Evolutionary conservation across 1,140 invertebrate genomes (phyloP).

Genomic region (Daktulosphaira vitifoliae): DNA sequence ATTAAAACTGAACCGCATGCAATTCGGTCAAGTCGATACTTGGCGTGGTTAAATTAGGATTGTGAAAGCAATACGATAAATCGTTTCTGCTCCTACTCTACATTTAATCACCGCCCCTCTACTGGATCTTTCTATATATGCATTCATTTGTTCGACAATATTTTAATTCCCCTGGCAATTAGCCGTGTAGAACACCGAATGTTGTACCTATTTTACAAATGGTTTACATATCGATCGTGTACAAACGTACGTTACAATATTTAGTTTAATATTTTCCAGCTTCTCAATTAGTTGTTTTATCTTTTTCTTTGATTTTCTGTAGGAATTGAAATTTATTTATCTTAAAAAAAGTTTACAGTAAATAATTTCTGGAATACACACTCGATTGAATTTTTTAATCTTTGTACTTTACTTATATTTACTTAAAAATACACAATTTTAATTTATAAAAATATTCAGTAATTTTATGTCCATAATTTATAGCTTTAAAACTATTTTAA

Average conservation of each 20-base stretch:
- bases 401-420: too few relatives aligned
- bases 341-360: too few relatives aligned
- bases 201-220: neutral
- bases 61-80: conserved; percentile 12
- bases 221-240: conserved; percentile 9
- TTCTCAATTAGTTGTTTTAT: too few relatives aligned
- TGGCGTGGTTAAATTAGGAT: conserved; percentile 5
- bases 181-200: neutral
- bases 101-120: neutral
- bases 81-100: neutral
- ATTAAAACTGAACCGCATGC: conserved; percentile 16
- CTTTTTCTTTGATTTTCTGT: too few relatives aligned
- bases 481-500: too few relatives aligned
- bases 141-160: conserved; percentile 21
- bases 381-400: too few relatives aligned
- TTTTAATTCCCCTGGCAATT: conserved; percentile 31
- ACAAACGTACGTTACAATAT: neutral
- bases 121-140: neutral
- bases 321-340: too few relatives aligned
- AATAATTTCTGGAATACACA: too few relatives aligned
- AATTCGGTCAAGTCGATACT: conserved; percentile 3
- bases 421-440: too few relatives aligned
- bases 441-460: too few relatives aligned
- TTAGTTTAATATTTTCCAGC: too few relatives aligned
- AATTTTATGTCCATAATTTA: too few relatives aligned